Percentiles rank a stretch among this genome's conserved stretches.
Conservation (phyloP, 2,113 vertebrate species). For the Daubentonia madagascariensis region DNA sequence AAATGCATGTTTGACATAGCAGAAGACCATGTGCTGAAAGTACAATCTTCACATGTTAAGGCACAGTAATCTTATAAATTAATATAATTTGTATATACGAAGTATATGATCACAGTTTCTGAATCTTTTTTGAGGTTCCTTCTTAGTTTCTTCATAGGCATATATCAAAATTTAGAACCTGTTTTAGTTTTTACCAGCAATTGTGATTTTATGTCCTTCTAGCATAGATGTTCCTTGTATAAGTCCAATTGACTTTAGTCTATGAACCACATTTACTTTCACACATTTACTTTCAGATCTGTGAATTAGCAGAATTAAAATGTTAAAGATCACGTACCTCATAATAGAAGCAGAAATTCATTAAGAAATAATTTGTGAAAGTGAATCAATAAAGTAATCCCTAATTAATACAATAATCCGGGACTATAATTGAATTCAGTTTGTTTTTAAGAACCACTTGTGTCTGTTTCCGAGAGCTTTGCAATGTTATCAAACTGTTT, state of each 20-base stretch:
- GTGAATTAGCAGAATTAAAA: not conserved
- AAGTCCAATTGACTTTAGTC: not conserved
- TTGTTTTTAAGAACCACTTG: not conserved
- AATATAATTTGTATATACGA: not conserved
- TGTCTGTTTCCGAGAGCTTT: not conserved
- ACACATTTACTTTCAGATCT: not conserved
- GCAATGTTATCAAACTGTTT: not conserved
- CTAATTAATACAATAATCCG: slow-evolving; percentile 15
- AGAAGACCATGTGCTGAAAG: not conserved
- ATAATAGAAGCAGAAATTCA: not conserved
- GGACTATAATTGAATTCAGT: not conserved
- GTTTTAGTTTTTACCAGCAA: not conserved
- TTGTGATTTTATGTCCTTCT: not conserved
- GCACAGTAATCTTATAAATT: not conserved
- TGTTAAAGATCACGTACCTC: not conserved
- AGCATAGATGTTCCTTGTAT: not conserved
- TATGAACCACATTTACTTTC: not conserved
- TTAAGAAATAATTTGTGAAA: slow-evolving; percentile 2
- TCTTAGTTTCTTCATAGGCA: not conserved
- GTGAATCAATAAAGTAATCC: slow-evolving; percentile 35
- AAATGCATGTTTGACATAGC: not conserved
- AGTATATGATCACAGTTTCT: not conserved
- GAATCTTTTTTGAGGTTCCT: not conserved
- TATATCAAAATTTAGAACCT: not conserved
- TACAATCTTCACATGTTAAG: not conserved